These are phyloP conservation scores for Nysson spinosus DNA, from an alignment of 2,888 invertebrate species.

Conservation along the genomic window DNA sequence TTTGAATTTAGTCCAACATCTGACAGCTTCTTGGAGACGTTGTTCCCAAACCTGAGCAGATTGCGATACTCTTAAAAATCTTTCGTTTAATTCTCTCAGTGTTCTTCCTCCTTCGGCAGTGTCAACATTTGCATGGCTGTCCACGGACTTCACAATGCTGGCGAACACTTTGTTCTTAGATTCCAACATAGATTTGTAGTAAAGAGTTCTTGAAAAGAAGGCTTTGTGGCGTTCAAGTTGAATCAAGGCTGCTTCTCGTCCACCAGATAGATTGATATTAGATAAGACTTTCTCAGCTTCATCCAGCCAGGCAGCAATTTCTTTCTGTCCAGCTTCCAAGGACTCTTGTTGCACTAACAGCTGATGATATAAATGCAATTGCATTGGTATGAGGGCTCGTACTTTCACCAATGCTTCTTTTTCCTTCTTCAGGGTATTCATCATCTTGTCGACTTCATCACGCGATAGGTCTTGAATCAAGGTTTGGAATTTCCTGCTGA, in stretches of 20 bases:
- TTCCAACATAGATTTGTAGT: slow-evolving; percentile 95
- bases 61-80: slow-evolving; percentile 88
- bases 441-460: slow-evolving; percentile 94
- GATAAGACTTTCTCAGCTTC: slow-evolving; percentile 88
- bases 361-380: slow-evolving; percentile 90
- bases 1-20: slow-evolving; percentile 91
- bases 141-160: slow-evolving; percentile 89
- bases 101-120: slow-evolving; percentile 84
- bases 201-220: slow-evolving; percentile 92
- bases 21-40: slow-evolving; percentile 86
- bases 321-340: slow-evolving; percentile 90
- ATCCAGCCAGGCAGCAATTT: slow-evolving; percentile 92
- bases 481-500: slow-evolving; percentile 94
- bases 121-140: slow-evolving; percentile 86
- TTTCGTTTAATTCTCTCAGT: slow-evolving; percentile 89
- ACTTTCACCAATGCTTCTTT: slow-evolving; percentile 92
- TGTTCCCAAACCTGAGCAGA: slow-evolving; percentile 88
- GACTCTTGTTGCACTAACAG: slow-evolving; percentile 93
- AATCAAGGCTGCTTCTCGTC: slow-evolving; percentile 85
- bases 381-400: slow-evolving; percentile 89
- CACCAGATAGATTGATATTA: slow-evolving; percentile 80
- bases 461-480: slow-evolving; percentile 93
- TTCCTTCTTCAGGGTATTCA: slow-evolving; percentile 91
- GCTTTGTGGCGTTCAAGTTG: slow-evolving; percentile 89
- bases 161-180: slow-evolving; percentile 96